phyloP scores from a whole-genome alignment of 2,888 invertebrate genomes.

The Melanostoma mellinum region DNA sequence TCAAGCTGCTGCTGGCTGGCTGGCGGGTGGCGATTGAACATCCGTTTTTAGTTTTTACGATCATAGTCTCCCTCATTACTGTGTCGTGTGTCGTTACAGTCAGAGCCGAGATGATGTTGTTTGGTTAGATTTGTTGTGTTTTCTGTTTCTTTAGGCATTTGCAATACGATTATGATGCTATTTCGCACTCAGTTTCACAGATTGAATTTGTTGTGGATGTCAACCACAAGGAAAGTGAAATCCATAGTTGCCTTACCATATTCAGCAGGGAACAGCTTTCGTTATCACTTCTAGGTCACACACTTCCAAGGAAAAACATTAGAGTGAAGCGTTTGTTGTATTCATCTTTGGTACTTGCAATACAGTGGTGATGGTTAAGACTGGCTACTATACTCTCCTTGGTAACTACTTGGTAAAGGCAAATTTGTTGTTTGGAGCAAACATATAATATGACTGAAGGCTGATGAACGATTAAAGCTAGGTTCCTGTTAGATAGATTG shows the following conservation, averaged over 20 bases:
- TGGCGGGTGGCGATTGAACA: constrained; percentile 54
- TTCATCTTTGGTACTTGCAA: constrained; percentile 12
- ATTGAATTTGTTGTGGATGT: constrained; percentile 69
- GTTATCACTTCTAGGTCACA: constrained; percentile 73
- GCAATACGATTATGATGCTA: constrained; percentile 59
- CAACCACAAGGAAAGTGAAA: constrained; percentile 72
- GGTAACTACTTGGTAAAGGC: constrained; percentile 34
- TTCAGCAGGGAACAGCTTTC: constrained; percentile 56
- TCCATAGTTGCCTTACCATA: constrained; percentile 52
- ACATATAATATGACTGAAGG: constrained; percentile 28
- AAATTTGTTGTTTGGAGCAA: constrained; percentile 56
- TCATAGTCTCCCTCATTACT: constrained; percentile 62
- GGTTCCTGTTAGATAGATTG: constrained; percentile 32
- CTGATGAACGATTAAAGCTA: constrained; percentile 63
- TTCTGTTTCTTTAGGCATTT: constrained; percentile 44
- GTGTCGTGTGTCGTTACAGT: constrained; percentile 54
- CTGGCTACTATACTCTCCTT: constrained; percentile 35
- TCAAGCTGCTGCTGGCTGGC: constrained; percentile 22
- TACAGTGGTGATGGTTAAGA: constrained; percentile 21
- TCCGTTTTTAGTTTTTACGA: constrained; percentile 67
- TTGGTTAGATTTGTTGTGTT: constrained; percentile 50
- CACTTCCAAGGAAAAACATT: constrained; percentile 32
- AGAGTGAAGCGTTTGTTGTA: background rate
- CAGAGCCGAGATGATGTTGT: constrained; percentile 50
- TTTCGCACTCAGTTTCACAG: constrained; percentile 72